Evolutionary conservation across 2,888 invertebrate genomes (phyloP), one percentile per base, ranked within the genome.

Genomic region (Caenorhabditis wallacei): DNA sequence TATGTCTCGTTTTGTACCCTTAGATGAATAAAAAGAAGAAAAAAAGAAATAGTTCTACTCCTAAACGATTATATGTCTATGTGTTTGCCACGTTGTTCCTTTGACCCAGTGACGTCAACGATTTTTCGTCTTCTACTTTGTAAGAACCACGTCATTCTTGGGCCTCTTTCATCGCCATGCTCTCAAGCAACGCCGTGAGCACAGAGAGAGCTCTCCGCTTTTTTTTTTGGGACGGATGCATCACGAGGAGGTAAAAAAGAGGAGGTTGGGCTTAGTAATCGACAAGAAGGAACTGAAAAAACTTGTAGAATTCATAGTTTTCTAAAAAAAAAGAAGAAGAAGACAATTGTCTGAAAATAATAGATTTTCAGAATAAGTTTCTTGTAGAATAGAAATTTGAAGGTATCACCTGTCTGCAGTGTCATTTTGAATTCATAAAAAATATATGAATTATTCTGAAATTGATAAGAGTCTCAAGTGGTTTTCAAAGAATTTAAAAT

Each of bases 101-200:
- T 69, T 76, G 76, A 76, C 76, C 76, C 76, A 69, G 20, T 76
- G 76, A 76, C 76, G 76, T 76, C 68, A 76, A 76, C 76, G 76
- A 61, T 76, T 76, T 54, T 61, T 76, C 68, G 68, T 69, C 76
- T 76, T 61, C 63, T 61, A 66, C 57, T 57, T 24, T 51, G 68
- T 48, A 76, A 69, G 61, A 61, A 61, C 76, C 76, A 76, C 76
- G 76, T 76, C 76, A 76, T 69, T 76, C 68, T 46, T 53, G 54
- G 74, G 11, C 26, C 54, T 35, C 63, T 64, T 64, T 64, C 64
- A 56, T 74, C 64, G 64, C 64, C 46, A 53, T 74, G 74, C 74
- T 74, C 74, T 74, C 74, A 54, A 74, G 64, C 56, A 53, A 30
- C 72, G 63, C 56, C 64, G 64, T 46, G 57, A 37, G 66, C 61